Evolutionary conservation across 53 echinoderm and acorn worm species (phyloP).

Genomic region (Echinarachnius parma): DNA sequence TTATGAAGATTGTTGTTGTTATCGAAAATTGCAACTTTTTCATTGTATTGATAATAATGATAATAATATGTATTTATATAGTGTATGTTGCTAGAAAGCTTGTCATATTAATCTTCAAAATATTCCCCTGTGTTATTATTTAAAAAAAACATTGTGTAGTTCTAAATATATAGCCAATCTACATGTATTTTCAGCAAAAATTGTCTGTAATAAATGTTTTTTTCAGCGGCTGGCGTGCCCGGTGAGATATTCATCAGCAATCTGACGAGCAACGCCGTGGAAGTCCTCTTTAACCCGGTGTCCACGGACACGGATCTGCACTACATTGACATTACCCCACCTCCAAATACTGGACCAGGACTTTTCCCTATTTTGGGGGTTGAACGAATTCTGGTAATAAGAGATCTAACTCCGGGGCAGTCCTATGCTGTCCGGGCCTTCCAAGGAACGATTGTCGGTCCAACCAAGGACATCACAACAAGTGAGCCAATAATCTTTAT

Average conservation of each 20-base stretch:
- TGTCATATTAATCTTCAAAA: no score
- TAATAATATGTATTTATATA: no score
- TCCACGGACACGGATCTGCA: neutral
- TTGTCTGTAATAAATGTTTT: no score
- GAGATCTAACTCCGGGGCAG: neutral
- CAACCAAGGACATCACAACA: neutral
- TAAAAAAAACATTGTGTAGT: no score
- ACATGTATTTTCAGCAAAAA: no score
- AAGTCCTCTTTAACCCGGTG: conserved; percentile 3
- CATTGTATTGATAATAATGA: no score
- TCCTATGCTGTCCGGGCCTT: neutral
- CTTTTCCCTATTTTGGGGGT: neutral
- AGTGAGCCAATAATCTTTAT: no score
- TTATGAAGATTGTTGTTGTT: no score
- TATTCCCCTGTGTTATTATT: no score
- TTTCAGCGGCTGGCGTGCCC: neutral
- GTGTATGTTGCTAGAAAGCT: no score
- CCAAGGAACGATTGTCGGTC: neutral
- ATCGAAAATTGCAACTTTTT: no score
- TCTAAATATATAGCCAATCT: no score
- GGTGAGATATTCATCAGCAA: conserved; percentile 3
- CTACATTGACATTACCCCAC: neutral
- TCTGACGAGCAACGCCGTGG: neutral
- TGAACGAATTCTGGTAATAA: neutral
- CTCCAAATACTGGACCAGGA: neutral